Evolutionary conservation across 1,140 invertebrate species (phyloP), one percentile per base, ranked within the genome.

Genomic region (Drosophila pachea): DNA sequence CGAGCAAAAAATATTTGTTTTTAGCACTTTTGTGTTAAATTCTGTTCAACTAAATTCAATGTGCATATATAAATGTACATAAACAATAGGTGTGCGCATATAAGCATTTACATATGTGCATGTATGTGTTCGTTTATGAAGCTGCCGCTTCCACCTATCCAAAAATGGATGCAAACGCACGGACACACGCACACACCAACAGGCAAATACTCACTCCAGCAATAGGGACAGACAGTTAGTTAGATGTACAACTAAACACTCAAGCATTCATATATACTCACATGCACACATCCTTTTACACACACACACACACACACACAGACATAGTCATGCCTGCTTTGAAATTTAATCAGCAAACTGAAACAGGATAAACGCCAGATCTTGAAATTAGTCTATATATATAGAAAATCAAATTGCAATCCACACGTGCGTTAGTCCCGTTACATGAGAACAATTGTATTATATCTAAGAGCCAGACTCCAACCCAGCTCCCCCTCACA

Each of bases 391-490:
- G 53, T 14, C 48, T 31, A 58, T 35, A 55, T 56, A 56, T 16
- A 38, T 48, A 58, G 40, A 52, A 62, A 56, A 74, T 66, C 64
- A 62, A 56, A 74, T 63, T 60, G 68, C 60, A 77, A 72, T 77
- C 73, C 62, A 73, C 61, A 67, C 56, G 52, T 64, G 61, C 74
- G 75, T 74, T 78, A 78, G 69, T 75, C 56, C 68, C 72, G 58
- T 68, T 68, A 83, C 22, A 43, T 76, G 73, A 84, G 69, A 54
- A 76, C 61, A 84, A 82, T 84, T 83, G 79, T 83, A 83, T 86
- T 79, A 83, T 83, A 83, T 76, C 63, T 83, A 83, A 83, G 79
- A 22, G 22, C 22, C 22, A 22, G 22, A 22, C 22, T 22, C 22
- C 14, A 50, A 61, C 50, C 66, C 14, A 14, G n/a, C 29, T n/a